Conservation (phyloP, 2,888 invertebrate genomes). For the Venustoraphidia nigricollis region DNA sequence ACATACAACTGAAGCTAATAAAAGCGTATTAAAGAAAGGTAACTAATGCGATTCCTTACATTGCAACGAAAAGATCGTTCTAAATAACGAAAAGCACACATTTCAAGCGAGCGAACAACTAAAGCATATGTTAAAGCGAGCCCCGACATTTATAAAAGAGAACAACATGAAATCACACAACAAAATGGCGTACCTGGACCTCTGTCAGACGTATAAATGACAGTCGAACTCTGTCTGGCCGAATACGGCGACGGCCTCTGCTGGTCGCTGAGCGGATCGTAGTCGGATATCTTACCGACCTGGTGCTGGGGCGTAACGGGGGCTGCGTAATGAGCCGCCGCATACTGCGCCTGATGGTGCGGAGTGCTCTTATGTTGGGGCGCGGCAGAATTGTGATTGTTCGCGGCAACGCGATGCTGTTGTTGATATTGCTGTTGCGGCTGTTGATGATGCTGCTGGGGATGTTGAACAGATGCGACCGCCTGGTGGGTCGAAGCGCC, state of each 20-base stretch:
- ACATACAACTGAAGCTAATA: too few species aligned
- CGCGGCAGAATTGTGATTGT: not conserved
- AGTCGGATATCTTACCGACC: slow-evolving; percentile 64
- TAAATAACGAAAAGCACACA: too few species aligned
- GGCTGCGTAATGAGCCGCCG: slow-evolving; percentile 2
- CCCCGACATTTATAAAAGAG: not conserved
- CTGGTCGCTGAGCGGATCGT: slow-evolving; percentile 60
- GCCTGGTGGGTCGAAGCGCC: slow-evolving; percentile 19
- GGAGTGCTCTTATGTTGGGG: not conserved
- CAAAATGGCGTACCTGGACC: slow-evolving; percentile 37
- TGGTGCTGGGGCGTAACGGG: slow-evolving; percentile 8
- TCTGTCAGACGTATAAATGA: slow-evolving; percentile 70
- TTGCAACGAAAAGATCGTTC: too few species aligned
- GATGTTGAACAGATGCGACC: slow-evolving; percentile 10
- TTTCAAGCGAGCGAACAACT: too few species aligned
- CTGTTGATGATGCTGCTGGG: slow-evolving; percentile 21
- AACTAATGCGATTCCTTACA: not conserved
- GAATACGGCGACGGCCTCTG: slow-evolving; percentile 56
- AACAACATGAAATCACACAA: slow-evolving; percentile 10
- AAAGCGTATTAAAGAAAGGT: too few species aligned
- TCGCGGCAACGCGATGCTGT: slow-evolving; percentile 21
- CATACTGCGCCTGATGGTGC: slow-evolving; percentile 20
- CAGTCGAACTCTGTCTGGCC: slow-evolving; percentile 61
- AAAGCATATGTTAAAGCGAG: not conserved
- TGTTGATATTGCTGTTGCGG: slow-evolving; percentile 27